Evolutionary conservation across 2,113 vertebrate species (phyloP), one percentile per base, ranked within the genome.

Genomic region (Sander lucioperca): DNA sequence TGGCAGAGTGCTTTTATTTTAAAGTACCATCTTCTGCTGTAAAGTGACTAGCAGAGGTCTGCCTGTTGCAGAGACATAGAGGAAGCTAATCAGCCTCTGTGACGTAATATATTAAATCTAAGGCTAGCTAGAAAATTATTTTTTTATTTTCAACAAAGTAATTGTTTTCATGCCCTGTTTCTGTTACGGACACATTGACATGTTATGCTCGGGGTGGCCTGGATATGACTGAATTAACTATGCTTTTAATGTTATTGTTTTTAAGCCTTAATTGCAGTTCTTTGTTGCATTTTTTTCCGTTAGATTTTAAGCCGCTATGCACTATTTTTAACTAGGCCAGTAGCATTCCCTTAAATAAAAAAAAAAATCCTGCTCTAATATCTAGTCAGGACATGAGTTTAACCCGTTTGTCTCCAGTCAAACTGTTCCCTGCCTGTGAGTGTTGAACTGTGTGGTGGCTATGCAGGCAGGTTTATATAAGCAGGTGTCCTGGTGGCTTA

Each of bases 401-500:
- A 56, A 76, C 23, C 23, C 45, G 23, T 51, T 45, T 47, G 47
- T 75, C 33, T 67, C 12, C 13, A 50, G 50, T 72, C 33, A 39
- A 21, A 48, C 25, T 63, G 48, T 56, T 65, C 15, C 63, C 33
- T 84, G 51, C 47, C 54, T 36, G 48, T 33, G 39, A 57, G 53
- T 27, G n/a, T 47, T 43, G n/a, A 45, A 77, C 16, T 74, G 57
- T 59, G 73, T 19, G 15, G 51, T 33, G 71, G 50, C 54, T 43
- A 43, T 43, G 10, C 39, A 11, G 39, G 39, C 10, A 43, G 39
- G 39, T 43, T 43, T 43, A 43, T 43, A 43, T 43, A 43, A 43
- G 78, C 80, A 61, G 64, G 77, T 56, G 30, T 69, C 30, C 76
- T 62, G 74, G 11, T 86, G 67, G 73, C 61, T 86, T 83, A 79